These are phyloP conservation scores for Drosophila atripex DNA, from an alignment of 2,888 invertebrate species.

Conservation along the genomic window DNA sequence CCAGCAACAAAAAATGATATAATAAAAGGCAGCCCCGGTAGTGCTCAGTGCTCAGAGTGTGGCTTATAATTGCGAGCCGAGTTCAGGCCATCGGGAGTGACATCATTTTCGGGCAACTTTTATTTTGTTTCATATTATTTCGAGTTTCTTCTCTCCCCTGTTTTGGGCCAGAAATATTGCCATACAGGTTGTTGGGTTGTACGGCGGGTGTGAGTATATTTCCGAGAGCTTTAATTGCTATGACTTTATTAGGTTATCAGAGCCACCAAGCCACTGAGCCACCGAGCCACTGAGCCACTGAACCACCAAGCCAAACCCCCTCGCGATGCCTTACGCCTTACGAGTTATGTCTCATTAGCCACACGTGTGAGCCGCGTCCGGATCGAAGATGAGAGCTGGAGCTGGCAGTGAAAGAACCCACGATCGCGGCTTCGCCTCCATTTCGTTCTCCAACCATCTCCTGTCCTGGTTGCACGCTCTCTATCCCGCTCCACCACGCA, in stretches of 20 bases:
- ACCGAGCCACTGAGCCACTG: not conserved
- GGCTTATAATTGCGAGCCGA: conserved; percentile 66
- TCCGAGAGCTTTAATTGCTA: conserved; percentile 69
- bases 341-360: conserved; percentile 75
- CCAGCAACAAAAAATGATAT: conserved; percentile 47
- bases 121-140: conserved; percentile 32
- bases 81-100: conserved; percentile 59
- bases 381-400: conserved; percentile 20
- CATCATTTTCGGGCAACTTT: conserved; percentile 74
- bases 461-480: conserved; percentile 8
- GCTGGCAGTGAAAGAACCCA: conserved; percentile 37
- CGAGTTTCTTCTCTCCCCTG: not conserved
- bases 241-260: conserved; percentile 78
- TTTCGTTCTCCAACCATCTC: conserved; percentile 2
- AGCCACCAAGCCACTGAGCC: too few species aligned
- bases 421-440: conserved; percentile 11
- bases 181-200: conserved; percentile 69
- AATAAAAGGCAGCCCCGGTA: conserved; percentile 61
- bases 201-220: conserved; percentile 44
- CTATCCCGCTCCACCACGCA: conserved; percentile 32
- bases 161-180: conserved; percentile 49
- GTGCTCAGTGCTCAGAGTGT: conserved; percentile 54
- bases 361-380: conserved; percentile 62
- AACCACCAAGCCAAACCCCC: conserved; percentile 6
- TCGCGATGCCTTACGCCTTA: conserved; percentile 41